Evolutionary conservation across 2,888 invertebrate species (phyloP), one percentile per base, ranked within the genome.

Genomic region (Acrobasis consociella): DNA sequence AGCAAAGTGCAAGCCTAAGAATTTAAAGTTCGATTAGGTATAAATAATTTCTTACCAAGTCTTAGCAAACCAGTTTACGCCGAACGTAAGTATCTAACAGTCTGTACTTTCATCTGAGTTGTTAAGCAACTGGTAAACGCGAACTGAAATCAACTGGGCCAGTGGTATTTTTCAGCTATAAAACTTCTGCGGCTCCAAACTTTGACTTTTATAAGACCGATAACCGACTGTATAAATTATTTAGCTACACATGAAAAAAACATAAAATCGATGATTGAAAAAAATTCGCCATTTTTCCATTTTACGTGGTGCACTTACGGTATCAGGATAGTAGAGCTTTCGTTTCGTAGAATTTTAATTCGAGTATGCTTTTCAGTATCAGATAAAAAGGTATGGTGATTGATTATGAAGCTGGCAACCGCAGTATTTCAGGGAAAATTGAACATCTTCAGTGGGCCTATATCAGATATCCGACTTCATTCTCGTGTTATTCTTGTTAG

Each of bases 401-500:
- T 62, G 62, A 62, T 61, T 53, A 61, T 62, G 55, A 49, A 38
- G 11, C 55, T 15, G 22, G 53, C 37, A 49, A 17, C 60, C 37
- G 55, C 49, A 38, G 53, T 49, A 53, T 37, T 62, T 37, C 38
- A 37, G 53, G 55, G 37, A 55, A 62, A 62, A 62, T 62, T 55
- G 62, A 71, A 69, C 71, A 70, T 74, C 74, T 72, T 68, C 71
- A 74, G 67, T 70, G 16, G 56, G 56, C 42, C 64, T 64, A 58
- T 62, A 67, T 81, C 79, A 75, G 81, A 76, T 81, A 82, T 80
- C 82, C 77, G 75, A 81, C 73, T 78, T 78, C 75, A 85, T 83
- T 83, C 83, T 80, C 80, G 81, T 84, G 85, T 87, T 84, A 87
- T 87, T 88, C 87, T 85, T 86, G 83, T 81, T 79, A 81, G 79